These are phyloP conservation scores for Alca torda DNA, from an alignment of 2,797 vertebrate species.

Conservation along the genomic window DNA sequence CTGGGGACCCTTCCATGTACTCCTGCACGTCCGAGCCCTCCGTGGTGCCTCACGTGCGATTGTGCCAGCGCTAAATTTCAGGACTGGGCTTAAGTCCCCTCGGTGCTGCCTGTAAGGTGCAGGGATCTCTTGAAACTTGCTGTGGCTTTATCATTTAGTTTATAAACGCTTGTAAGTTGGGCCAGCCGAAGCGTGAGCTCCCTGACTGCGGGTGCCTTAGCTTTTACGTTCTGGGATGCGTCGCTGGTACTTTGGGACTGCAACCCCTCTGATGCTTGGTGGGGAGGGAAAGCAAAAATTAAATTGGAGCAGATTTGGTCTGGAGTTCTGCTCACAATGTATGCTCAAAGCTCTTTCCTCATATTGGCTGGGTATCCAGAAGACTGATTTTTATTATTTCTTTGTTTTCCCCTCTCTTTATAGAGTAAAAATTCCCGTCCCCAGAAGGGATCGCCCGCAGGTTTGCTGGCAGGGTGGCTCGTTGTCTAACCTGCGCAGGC, in stretches of 20 bases:
- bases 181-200: rapidly evolving
- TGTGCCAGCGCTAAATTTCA: neutral
- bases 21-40: neutral
- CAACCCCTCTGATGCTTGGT: neutral
- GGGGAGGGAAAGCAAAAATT: neutral
- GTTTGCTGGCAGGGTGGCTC: neutral
- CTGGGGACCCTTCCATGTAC: neutral
- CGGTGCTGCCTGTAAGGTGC: too few species aligned
- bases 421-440: neutral
- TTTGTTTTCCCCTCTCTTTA: neutral
- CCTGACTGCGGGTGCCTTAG: neutral
- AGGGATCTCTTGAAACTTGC: neutral
- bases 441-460: neutral
- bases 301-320: neutral
- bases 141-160: neutral
- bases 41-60: rapidly evolving
- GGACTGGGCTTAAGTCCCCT: neutral
- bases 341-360: neutral
- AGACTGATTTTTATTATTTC: neutral
- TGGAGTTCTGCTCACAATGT: neutral
- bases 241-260: neutral
- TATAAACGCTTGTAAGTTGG: neutral
- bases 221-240: too few species aligned
- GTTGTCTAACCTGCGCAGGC: neutral
- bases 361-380: neutral